Evolutionary conservation across 1,140 invertebrate species (phyloP).

Genomic region (Coelopa frigida): DNA sequence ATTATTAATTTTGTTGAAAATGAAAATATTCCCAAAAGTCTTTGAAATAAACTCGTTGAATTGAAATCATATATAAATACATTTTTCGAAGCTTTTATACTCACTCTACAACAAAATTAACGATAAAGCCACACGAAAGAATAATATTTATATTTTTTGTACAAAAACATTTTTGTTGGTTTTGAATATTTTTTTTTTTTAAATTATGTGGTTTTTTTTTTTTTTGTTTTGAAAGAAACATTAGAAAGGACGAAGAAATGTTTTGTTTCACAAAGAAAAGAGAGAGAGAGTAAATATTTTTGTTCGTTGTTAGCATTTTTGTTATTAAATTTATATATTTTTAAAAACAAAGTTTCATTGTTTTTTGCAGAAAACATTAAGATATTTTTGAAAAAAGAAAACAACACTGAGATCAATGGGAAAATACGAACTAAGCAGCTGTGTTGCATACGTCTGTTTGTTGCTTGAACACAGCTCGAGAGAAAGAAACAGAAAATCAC

Average conservation of each 20-base stretch:
- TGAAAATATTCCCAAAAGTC: background rate
- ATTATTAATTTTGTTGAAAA: background rate
- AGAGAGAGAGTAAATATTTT: slow-evolving; percentile 26
- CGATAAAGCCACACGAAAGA: slow-evolving; percentile 14
- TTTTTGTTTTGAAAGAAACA: slow-evolving; percentile 26
- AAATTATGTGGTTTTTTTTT: slow-evolving; percentile 3
- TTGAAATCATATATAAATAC: background rate
- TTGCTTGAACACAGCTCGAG: too few species aligned
- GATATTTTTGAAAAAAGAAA: slow-evolving; percentile 1
- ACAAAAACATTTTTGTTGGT: slow-evolving; percentile 20
- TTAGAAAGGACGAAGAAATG: slow-evolving; percentile 14
- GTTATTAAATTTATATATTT: background rate
- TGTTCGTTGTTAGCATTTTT: slow-evolving; percentile 26
- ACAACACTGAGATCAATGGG: background rate
- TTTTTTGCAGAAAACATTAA: background rate
- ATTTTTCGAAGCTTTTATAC: slow-evolving; percentile 15
- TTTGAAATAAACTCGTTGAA: background rate
- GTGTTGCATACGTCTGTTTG: background rate
- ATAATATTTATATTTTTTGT: slow-evolving; percentile 10
- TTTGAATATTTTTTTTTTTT: slow-evolving; percentile 11
- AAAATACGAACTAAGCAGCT: slow-evolving; percentile 3
- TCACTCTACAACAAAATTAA: slow-evolving; percentile 31
- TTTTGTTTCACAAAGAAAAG: slow-evolving; percentile 12
- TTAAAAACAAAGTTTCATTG: background rate
- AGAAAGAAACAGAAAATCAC: too few species aligned